Evolutionary conservation across 2,113 vertebrate genomes (phyloP).

Genomic region (Gymnobelideus leadbeateri): DNA sequence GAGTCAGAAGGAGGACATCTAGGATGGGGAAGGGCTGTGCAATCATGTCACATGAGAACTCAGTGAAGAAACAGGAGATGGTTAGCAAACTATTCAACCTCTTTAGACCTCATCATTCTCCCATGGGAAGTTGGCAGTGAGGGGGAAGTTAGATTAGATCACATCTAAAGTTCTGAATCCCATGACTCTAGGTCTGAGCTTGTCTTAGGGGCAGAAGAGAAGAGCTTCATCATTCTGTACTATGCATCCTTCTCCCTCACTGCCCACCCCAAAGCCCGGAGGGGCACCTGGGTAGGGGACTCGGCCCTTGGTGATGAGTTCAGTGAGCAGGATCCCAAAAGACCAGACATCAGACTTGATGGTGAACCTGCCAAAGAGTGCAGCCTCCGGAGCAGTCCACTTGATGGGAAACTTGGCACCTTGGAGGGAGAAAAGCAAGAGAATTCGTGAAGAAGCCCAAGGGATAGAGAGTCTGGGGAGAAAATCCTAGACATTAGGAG

Average conservation of each 20-base stretch:
- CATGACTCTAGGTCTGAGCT: neutral
- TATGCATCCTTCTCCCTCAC: neutral
- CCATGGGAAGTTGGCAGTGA: neutral
- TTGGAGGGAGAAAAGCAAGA: neutral
- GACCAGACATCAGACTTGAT: constrained; percentile 99
- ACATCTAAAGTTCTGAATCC: neutral
- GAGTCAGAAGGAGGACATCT: neutral
- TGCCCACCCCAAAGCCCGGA: neutral
- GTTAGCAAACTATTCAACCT: neutral
- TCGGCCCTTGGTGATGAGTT: constrained; percentile 97
- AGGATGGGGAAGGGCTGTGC: neutral
- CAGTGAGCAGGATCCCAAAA: constrained; percentile 95
- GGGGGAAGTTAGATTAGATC: neutral
- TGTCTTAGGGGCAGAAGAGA: neutral
- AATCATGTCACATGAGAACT: neutral
- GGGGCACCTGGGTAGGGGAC: constrained; percentile 98
- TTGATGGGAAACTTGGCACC: constrained; percentile 99
- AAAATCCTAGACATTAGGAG: neutral
- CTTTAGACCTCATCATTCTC: neutral
- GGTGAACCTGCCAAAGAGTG: constrained; percentile 95
- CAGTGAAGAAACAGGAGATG: neutral
- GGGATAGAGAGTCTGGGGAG: neutral
- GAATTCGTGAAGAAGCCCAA: neutral
- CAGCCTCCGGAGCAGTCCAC: constrained; percentile 98
- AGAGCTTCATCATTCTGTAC: neutral